Evolutionary conservation across 2,888 invertebrate genomes (phyloP).

Genomic region (Patella depressa): DNA sequence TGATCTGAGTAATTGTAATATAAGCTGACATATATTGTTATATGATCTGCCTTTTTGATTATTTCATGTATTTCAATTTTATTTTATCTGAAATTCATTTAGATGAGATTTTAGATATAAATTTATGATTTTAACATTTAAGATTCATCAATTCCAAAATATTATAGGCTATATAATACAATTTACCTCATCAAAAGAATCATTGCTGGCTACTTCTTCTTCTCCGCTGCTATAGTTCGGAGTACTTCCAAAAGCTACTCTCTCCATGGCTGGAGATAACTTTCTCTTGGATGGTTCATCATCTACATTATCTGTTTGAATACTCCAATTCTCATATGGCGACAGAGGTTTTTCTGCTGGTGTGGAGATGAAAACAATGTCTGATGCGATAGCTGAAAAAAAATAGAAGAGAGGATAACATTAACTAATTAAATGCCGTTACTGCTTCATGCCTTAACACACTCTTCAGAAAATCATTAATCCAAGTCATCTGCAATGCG

Average conservation of each 20-base stretch:
- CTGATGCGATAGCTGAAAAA: conserved; percentile 27
- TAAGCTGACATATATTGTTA: too few species aligned
- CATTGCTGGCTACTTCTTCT: conserved; percentile 14
- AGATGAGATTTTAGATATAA: background rate
- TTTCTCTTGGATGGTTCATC: background rate
- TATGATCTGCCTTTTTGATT: too few species aligned
- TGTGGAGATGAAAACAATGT: conserved; percentile 24
- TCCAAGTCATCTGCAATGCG: too few species aligned
- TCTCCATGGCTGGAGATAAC: conserved; percentile 2
- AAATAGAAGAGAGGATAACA: background rate
- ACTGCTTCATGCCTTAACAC: too few species aligned
- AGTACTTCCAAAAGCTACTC: background rate
- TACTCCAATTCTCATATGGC: too few species aligned
- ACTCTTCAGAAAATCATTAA: too few species aligned
- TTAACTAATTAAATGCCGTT: too few species aligned
- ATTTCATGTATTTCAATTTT: too few species aligned
- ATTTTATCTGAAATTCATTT: background rate
- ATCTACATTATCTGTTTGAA: background rate
- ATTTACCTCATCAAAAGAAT: conserved; percentile 26
- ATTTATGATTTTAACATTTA: too few species aligned
- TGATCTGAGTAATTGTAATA: too few species aligned
- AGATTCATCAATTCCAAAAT: too few species aligned
- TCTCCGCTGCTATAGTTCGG: conserved; percentile 18
- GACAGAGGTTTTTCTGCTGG: background rate
- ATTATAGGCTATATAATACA: too few species aligned